phyloP scores from a whole-genome alignment of 2,888 invertebrate species.

The Mylabris sibirica region DNA sequence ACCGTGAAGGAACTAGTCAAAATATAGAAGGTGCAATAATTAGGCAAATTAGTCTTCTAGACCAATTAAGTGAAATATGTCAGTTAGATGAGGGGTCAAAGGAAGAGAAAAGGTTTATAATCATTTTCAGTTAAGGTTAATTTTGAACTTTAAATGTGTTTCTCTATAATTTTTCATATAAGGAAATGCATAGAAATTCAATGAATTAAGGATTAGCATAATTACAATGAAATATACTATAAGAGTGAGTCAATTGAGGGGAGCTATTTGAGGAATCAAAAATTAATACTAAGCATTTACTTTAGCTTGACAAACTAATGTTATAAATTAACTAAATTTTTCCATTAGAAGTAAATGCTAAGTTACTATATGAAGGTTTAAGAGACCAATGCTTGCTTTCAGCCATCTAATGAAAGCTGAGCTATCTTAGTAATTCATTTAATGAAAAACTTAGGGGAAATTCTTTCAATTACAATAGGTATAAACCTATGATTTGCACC shows the following conservation, averaged over 20 bases:
- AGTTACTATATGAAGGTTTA: conserved; percentile 72
- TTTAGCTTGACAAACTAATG: conserved; percentile 74
- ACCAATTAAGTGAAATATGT: conserved; percentile 68
- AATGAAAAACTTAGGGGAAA: conserved; percentile 65
- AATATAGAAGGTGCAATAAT: conserved; percentile 64
- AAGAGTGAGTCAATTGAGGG: conserved; percentile 65
- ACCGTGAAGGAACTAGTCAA: conserved; percentile 67
- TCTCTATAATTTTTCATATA: conserved; percentile 46
- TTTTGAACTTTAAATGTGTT: too few species aligned
- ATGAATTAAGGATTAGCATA: conserved; percentile 64
- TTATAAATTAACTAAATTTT: conserved; percentile 66
- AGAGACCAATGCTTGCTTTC: conserved; percentile 76
- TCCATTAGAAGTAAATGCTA: conserved; percentile 70
- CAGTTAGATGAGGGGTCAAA: conserved; percentile 70
- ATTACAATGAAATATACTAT: conserved; percentile 58
- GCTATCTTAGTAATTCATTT: conserved; percentile 66
- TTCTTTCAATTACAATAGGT: conserved; percentile 74
- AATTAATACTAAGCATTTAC: conserved; percentile 66
- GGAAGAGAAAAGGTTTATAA: conserved; percentile 73
- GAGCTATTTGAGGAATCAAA: conserved; percentile 75
- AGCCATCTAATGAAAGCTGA: conserved; percentile 69
- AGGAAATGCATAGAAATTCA: conserved; percentile 64
- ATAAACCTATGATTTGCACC: conserved; percentile 83
- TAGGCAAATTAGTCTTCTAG: conserved; percentile 65
- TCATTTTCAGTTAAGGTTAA: conserved; percentile 67